Base-by-base conservation (phyloP, 35 echinoderm and acorn worm genomes). In the Lytechinus variegatus region DNA sequence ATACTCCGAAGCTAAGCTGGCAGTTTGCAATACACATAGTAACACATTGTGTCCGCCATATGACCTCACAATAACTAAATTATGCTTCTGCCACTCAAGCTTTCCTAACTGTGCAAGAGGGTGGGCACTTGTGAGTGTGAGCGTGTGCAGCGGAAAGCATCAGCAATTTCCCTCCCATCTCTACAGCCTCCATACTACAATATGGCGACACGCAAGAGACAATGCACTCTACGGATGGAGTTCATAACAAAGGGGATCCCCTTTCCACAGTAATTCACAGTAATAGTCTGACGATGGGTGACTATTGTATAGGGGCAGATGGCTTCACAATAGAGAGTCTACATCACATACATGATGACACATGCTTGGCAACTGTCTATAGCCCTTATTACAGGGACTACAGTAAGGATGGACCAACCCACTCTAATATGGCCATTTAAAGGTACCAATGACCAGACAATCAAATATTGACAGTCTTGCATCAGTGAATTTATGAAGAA, bases 21-120 rank as follows among this genome's bases (percentile, higher is more conserved):
- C 66, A 79, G 6, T 79, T 16, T 4, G 1, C 19, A 7, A 24
- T 79, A 79, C 66, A 79, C 66, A 79, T n/a, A 79, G 66, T 16
- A 60, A 10, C 57, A 79, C 66, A 79, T 79, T 79, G 16, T 79
- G 66, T 79, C 66, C 66, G 66, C 66, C 66, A 79, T 79, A 79
- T 79, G 66, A 79, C 66, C 66, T 79, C 66, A 79, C 66, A 79
- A 24, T 79, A 79, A 71, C 61, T 71, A 71, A 79, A 79, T 79
- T 79, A 79, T 79, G 66, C 66, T 79, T 79, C 66, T 79, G 66
- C 66, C 66, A 79, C 66, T 79, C 66, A 79, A 71, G 14, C 66
- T n/a, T 8, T 16, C 12, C 16, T 24, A 79, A n/a, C 66, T 7
- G n/a, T 79, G 66, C 19, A 24, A 4, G 66, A 79, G 66, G 66